phyloP scores from a whole-genome alignment of 2,797 vertebrate species.

The Platalea minor region DNA sequence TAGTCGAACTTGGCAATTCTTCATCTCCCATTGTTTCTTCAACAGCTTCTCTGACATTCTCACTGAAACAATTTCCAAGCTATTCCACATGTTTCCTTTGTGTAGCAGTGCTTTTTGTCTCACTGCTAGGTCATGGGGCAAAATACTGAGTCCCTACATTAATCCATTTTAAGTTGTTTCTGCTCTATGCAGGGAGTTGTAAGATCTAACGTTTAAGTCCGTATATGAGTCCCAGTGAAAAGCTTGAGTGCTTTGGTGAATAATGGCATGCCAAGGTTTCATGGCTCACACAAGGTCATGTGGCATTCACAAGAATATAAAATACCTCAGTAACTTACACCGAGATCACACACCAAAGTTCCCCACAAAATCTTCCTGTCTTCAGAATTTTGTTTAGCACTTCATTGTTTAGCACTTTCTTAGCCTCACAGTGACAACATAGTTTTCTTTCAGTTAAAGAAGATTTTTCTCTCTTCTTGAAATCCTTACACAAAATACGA shows the following conservation, averaged over 20 bases:
- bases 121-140: neutral
- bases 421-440: neutral
- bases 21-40: neutral
- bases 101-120: neutral
- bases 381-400: neutral
- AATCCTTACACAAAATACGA: neutral
- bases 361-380: neutral
- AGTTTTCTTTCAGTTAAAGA: neutral
- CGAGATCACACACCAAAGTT: neutral
- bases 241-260: neutral
- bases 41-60: neutral
- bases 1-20: neutral
- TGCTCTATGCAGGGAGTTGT: neutral
- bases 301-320: neutral
- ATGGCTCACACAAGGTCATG: neutral
- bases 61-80: neutral
- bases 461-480: neutral
- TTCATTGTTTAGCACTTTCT: neutral
- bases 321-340: neutral
- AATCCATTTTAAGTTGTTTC: neutral
- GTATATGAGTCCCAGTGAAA: neutral
- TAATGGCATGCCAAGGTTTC: neutral
- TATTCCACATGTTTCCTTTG: neutral
- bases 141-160: neutral
- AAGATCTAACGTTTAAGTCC: neutral